Percentiles rank a stretch among this genome's conserved stretches.
Evolutionary conservation across 64 coral and sea anemone genomes (phyloP).

Genomic region (Pachyseris speciosa): DNA sequence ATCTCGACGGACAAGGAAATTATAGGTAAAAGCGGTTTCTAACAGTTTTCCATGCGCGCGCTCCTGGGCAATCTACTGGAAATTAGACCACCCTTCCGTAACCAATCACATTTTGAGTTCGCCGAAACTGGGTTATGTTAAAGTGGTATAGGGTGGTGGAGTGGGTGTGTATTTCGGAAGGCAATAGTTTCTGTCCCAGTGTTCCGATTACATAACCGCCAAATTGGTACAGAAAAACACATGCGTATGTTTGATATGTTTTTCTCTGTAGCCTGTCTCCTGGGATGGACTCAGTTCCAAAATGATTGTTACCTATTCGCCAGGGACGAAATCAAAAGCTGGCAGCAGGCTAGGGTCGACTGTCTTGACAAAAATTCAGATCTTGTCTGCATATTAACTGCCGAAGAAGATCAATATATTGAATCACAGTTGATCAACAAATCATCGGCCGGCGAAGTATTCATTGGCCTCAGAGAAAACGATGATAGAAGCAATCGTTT

Average conservation of each 20-base stretch:
- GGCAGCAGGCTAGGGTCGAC: background rate
- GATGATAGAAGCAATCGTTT: background rate
- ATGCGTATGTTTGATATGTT: background rate
- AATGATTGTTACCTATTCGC: background rate
- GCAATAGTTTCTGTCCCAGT: no score
- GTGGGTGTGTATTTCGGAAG: no score
- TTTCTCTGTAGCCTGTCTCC: background rate
- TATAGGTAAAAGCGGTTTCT: no score
- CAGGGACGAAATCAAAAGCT: background rate
- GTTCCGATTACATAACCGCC: no score
- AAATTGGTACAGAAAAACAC: background rate
- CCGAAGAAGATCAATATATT: background rate
- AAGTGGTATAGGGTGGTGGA: no score
- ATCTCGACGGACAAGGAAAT: no score
- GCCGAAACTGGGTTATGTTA: no score
- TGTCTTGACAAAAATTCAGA: background rate
- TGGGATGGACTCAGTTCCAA: background rate
- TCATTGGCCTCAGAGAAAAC: background rate
- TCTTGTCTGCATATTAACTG: background rate
- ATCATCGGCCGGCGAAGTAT: background rate
- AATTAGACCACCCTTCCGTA: no score
- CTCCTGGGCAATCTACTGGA: no score
- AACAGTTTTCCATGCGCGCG: no score
- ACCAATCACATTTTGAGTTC: no score
- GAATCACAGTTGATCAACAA: background rate